Base-by-base conservation (phyloP, 2,888 invertebrate genomes). In the Watsonalla cultraria region DNA sequence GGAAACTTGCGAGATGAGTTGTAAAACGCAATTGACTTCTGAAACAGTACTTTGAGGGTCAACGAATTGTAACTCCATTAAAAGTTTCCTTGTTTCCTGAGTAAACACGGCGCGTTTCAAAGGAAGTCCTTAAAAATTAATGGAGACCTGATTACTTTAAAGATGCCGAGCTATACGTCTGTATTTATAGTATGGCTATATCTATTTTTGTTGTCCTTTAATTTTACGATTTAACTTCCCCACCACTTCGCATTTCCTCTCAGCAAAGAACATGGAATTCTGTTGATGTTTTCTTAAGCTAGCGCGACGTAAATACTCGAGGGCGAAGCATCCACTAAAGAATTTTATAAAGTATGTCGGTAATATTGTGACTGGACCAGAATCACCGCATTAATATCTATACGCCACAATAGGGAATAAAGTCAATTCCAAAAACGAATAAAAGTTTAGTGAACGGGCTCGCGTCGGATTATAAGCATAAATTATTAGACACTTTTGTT, bases 401-500 rank as follows among this genome's bases (percentile, higher is more conserved):
- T 77, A 81, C 78, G 74, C 74, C 72, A 84, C 82, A 85, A 83
- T 83, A 75, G 74, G 70, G 71, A 78, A 79, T 75, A 79, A 76
- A 80, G 74, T 75, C 73, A 74, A 82, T 82, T 74, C 77, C 74
- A 77, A 86, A 86, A 85, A 86, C 77, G 82, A 80, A 84, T 76
- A 82, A 81, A 80, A 82, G 65, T 67, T 59, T 64, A 72, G 74
- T 70, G 77, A 78, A 76, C 67, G 74, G 77, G 69, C 78, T 72
- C 72, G 80, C 78, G 90, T 90, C 90, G 86, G 90, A 90, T 90
- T 90, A 90, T 88, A 84, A 74, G 88, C 84, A 90, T 90, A 90
- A 90, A 90, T 90, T 90, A 90, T 90, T 89, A 79, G 81, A 69
- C 78, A 82, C 89, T 90, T 89, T 90, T 90, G 90, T 90, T 88